phyloP scores from a whole-genome alignment of 1,140 invertebrate genomes.

The Mylabris phalerata region DNA sequence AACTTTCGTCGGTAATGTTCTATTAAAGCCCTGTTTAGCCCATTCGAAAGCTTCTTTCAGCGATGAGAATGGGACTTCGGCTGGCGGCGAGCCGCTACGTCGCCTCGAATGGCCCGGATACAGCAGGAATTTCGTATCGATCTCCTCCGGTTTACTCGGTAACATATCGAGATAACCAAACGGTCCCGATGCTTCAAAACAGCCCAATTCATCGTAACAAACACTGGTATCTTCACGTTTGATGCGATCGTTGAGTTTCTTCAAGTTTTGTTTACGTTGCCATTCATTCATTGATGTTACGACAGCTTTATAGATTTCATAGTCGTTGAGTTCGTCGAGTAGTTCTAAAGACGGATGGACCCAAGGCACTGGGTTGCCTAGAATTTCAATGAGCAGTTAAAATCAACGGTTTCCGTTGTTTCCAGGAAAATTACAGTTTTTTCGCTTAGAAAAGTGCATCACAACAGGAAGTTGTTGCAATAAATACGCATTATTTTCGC shows the following conservation, averaged over 20 bases:
- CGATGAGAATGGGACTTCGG: slow-evolving; percentile 61
- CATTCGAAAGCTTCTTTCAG: slow-evolving; percentile 56
- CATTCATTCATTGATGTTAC: slow-evolving; percentile 52
- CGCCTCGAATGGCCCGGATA: slow-evolving; percentile 46
- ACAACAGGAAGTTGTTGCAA: background rate
- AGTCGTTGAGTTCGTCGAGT: slow-evolving; percentile 53
- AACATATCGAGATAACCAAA: slow-evolving; percentile 88
- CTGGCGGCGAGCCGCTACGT: slow-evolving; percentile 52
- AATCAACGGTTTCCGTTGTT: too few relatives aligned
- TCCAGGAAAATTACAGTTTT: background rate
- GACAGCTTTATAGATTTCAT: slow-evolving; percentile 53
- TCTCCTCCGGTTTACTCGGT: slow-evolving; percentile 79
- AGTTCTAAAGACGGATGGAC: slow-evolving; percentile 40
- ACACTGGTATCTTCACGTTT: slow-evolving; percentile 58
- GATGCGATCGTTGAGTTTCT: background rate
- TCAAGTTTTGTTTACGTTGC: slow-evolving; percentile 35
- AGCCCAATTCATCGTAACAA: slow-evolving; percentile 89
- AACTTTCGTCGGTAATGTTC: slow-evolving; percentile 71
- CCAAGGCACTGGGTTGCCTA: slow-evolving; percentile 27
- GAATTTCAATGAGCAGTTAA: slow-evolving; percentile 7
- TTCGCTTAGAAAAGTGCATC: background rate
- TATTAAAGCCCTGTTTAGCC: slow-evolving; percentile 57
- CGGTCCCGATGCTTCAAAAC: slow-evolving; percentile 85
- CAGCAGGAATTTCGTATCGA: slow-evolving; percentile 71
- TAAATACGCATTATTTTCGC: background rate